These are phyloP conservation scores for Cricetomys ansorgei DNA, from an alignment of 2,113 vertebrate genomes.

Conservation along the genomic window DNA sequence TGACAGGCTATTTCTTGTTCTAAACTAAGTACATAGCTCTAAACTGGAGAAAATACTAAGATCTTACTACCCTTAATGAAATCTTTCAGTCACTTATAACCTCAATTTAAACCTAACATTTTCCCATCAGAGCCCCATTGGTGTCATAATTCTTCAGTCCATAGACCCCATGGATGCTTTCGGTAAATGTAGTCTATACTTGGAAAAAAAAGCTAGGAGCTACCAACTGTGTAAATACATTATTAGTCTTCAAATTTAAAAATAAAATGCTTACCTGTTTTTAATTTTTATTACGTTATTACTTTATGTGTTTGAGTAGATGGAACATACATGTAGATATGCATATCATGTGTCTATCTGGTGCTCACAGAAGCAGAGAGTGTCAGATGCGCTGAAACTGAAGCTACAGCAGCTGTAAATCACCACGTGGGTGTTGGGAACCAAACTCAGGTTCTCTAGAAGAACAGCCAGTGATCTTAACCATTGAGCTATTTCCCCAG, in stretches of 20 bases:
- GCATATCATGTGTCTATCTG: not conserved
- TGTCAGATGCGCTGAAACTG: not conserved
- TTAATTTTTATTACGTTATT: not conserved
- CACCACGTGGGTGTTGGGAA: not conserved
- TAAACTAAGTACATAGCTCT: conserved; percentile 35
- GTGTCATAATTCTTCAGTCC: not conserved
- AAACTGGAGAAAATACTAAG: conserved; percentile 24
- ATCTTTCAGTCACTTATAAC: conserved; percentile 38
- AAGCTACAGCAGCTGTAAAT: not conserved
- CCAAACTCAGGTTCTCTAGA: not conserved
- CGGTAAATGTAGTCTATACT: not conserved
- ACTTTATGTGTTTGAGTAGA: not conserved
- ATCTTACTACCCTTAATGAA: not conserved
- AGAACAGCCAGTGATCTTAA: not conserved
- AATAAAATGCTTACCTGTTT: conserved; percentile 18
- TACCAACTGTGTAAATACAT: not conserved
- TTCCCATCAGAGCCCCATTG: conserved; percentile 14
- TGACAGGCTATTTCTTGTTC: not conserved
- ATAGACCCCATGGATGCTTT: not conserved
- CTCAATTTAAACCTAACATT: conserved; percentile 17
- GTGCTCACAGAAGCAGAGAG: not conserved
- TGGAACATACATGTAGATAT: not conserved
- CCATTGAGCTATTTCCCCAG: not conserved
- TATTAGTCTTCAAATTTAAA: conserved; percentile 16
- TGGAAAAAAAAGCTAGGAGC: not conserved